phyloP scores from a whole-genome alignment of 2,113 vertebrate genomes.

The Gambusia affinis region DNA sequence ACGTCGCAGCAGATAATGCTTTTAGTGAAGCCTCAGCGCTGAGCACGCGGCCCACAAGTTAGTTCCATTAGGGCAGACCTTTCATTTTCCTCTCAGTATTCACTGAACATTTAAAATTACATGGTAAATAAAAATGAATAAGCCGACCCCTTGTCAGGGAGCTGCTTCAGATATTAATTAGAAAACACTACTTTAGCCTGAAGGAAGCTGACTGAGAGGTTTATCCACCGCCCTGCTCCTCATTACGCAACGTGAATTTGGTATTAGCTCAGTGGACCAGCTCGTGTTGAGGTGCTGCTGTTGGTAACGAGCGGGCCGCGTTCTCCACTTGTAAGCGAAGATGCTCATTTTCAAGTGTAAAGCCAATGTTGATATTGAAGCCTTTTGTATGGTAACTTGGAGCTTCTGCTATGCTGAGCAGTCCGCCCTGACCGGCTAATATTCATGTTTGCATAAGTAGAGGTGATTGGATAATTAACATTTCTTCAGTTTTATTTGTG shows the following conservation, averaged over 20 bases:
- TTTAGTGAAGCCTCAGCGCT: not conserved
- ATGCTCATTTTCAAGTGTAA: not conserved
- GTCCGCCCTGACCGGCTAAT: slow-evolving; percentile 43
- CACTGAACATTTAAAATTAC: not conserved
- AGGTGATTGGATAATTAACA: slow-evolving; percentile 24
- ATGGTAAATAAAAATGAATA: not conserved
- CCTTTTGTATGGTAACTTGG: not conserved
- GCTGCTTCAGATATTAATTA: not conserved
- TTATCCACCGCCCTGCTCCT: not conserved
- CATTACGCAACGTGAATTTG: not conserved
- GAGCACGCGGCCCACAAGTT: not conserved
- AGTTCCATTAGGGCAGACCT: not conserved
- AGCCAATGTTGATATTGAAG: not conserved
- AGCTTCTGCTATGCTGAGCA: not conserved
- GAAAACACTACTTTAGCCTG: not conserved
- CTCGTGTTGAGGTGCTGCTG: not conserved
- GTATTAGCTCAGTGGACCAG: not conserved
- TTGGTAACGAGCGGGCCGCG: not conserved
- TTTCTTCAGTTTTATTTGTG: slow-evolving; percentile 17
- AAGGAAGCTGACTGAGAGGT: not conserved
- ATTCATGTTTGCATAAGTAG: slow-evolving; percentile 53
- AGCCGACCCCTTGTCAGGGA: not conserved
- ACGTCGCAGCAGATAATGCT: not conserved
- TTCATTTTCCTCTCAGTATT: slow-evolving; percentile 14
- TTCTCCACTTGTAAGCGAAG: not conserved